Conservation (phyloP, 2,113 vertebrate genomes). For the Nyctereutes procyonoides region DNA sequence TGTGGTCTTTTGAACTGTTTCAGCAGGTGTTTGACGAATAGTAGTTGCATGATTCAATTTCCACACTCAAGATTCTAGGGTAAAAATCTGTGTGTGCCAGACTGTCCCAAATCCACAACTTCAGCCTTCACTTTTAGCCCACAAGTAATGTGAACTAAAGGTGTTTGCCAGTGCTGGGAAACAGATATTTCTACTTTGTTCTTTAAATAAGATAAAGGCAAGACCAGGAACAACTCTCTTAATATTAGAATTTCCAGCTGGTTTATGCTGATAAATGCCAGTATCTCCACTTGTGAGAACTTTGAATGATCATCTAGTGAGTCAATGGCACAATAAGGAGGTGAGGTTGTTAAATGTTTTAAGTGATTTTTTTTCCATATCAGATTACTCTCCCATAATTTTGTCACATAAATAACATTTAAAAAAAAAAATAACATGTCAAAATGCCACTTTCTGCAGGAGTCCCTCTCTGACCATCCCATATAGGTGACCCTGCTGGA, state of each 20-base stretch:
- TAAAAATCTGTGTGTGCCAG: not conserved
- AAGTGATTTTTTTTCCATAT: not conserved
- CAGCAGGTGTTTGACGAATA: not conserved
- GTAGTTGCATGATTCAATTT: not conserved
- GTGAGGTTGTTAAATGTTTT: not conserved
- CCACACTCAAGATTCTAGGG: not conserved
- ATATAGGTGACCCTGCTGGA: not conserved
- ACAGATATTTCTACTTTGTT: not conserved
- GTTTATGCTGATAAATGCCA: not conserved
- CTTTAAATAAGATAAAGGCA: not conserved
- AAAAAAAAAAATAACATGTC: not conserved
- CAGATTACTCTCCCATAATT: not conserved
- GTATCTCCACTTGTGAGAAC: not conserved
- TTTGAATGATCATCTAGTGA: not conserved
- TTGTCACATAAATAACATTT: not conserved
- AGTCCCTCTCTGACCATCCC: not conserved
- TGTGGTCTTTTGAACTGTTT: not conserved
- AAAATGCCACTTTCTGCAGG: not conserved
- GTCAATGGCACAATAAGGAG: not conserved
- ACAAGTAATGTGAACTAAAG: not conserved
- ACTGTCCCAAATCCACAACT: not conserved
- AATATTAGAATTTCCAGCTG: not conserved
- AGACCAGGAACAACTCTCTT: not conserved
- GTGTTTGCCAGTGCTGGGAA: not conserved
- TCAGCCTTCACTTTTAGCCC: not conserved